These are phyloP conservation scores for Isoperla grammatica DNA, from an alignment of 2,888 invertebrate genomes.

Conservation along the genomic window DNA sequence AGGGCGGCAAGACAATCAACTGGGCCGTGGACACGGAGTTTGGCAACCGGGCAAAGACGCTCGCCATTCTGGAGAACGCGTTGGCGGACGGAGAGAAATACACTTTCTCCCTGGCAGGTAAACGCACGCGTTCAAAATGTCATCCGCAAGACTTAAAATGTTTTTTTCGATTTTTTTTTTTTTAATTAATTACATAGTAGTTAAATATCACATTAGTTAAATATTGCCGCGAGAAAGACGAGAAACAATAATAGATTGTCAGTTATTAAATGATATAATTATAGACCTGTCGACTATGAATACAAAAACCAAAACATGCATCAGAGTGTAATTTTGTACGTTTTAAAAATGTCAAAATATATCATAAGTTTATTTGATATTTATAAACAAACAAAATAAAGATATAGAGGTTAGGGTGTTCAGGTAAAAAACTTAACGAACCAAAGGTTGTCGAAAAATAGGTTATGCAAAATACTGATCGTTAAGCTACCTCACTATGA, in stretches of 20 bases:
- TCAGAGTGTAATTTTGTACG: neutral
- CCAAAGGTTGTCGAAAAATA: too few species aligned
- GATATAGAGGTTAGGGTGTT: too few species aligned
- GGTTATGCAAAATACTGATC: too few species aligned
- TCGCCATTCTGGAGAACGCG: conserved; percentile 5
- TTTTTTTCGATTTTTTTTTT: neutral
- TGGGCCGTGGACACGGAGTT: neutral
- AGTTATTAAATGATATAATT: neutral
- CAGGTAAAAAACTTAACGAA: too few species aligned
- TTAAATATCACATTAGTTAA: neutral
- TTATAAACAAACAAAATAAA: too few species aligned
- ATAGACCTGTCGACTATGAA: neutral
- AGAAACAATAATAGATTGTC: too few species aligned
- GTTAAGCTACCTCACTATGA: too few species aligned
- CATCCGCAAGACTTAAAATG: too few species aligned
- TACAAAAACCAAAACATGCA: neutral
- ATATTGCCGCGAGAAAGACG: neutral
- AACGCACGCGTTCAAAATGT: neutral
- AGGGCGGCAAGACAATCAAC: neutral
- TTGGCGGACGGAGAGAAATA: conserved; percentile 2
- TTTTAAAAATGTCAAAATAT: too few species aligned
- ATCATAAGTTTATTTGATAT: too few species aligned
- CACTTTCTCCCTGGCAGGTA: conserved; percentile 3
- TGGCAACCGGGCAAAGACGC: neutral
- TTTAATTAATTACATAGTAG: neutral